These are phyloP conservation scores for Neogale vison DNA, from an alignment of 2,113 vertebrate species.

Conservation along the genomic window DNA sequence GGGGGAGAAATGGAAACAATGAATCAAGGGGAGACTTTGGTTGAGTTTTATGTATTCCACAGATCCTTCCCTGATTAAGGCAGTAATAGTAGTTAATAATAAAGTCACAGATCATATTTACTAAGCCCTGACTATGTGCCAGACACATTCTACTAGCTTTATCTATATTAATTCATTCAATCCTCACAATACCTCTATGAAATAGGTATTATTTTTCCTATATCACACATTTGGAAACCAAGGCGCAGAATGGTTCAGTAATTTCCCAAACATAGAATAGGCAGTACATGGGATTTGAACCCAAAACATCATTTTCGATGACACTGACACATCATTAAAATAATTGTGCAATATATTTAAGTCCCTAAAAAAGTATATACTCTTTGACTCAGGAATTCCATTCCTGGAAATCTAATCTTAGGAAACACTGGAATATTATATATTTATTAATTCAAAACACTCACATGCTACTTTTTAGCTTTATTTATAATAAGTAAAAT, in stretches of 20 bases:
- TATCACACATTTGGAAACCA: not conserved
- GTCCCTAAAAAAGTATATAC: not conserved
- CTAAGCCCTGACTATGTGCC: not conserved
- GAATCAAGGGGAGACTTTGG: not conserved
- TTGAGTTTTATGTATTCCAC: not conserved
- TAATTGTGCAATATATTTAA: not conserved
- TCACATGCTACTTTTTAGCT: not conserved
- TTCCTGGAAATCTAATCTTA: not conserved
- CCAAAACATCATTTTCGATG: not conserved
- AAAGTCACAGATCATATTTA: not conserved
- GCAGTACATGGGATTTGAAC: not conserved
- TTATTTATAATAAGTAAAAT: slow-evolving; percentile 1
- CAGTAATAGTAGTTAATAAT: not conserved
- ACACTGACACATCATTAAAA: not conserved
- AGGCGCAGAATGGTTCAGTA: not conserved
- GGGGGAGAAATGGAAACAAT: not conserved
- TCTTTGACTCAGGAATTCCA: not conserved
- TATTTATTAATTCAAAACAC: not conserved
- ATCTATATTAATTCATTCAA: not conserved
- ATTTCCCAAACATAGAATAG: not conserved
- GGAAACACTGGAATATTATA: not conserved
- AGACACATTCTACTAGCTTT: not conserved
- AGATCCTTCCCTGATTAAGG: not conserved
- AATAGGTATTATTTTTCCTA: not conserved
- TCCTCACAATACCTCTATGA: not conserved